A percentile compares a stretch with the other conserved stretches of the same genome.
Conservation (phyloP, 2,113 vertebrate genomes). For the Saguinus imperator region DNA sequence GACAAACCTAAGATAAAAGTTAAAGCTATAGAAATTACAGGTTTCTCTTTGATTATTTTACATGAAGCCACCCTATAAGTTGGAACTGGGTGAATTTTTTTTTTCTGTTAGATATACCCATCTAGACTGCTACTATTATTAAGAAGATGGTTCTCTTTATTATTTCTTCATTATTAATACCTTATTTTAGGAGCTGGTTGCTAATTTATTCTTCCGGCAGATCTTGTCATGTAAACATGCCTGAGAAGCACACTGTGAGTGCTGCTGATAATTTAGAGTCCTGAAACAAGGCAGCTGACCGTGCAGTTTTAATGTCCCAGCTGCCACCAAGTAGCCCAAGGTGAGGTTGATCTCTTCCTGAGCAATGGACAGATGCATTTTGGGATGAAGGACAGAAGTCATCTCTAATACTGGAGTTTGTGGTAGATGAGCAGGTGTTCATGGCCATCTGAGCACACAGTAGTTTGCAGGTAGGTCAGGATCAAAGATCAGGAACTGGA, state of each 20-base stretch:
- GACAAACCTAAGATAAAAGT: neutral
- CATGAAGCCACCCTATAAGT: neutral
- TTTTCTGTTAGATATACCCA: neutral
- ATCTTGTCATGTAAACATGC: neutral
- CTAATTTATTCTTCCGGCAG: neutral
- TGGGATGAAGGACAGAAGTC: neutral
- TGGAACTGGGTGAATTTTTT: neutral
- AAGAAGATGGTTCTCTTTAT: neutral
- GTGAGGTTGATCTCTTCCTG: neutral
- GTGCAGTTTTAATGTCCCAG: neutral
- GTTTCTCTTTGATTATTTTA: neutral
- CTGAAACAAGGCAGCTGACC: neutral
- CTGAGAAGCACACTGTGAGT: neutral
- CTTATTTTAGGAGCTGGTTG: neutral
- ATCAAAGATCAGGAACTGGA: no score
- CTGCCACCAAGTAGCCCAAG: neutral
- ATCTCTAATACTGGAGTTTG: no score
- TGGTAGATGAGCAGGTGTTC: neutral
- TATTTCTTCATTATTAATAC: neutral
- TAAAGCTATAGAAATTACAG: neutral
- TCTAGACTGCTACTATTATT: neutral
- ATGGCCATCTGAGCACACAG: rapidly evolving
- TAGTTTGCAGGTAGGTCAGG: neutral
- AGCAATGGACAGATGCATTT: neutral
- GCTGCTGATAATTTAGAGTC: neutral